Evolutionary conservation across 1,140 invertebrate species (phyloP).

Genomic region (Hycleus phaleratus): DNA sequence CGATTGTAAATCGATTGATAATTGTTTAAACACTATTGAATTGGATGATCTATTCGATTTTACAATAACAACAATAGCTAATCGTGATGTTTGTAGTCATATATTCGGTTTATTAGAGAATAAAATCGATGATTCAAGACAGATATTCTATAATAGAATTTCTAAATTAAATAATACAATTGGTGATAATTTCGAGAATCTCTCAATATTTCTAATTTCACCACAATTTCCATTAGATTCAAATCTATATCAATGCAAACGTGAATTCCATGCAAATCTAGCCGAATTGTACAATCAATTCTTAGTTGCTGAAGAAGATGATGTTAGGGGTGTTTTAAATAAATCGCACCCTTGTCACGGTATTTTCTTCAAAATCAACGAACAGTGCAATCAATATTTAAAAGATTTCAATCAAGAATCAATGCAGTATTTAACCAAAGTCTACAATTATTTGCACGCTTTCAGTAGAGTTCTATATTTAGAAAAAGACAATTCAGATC

Average conservation of each 20-base stretch:
- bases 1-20: no score
- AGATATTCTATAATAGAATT: no score
- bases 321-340: constrained; percentile 27
- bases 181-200: not conserved
- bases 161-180: no score
- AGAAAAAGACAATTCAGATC: constrained; percentile 39
- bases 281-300: constrained; percentile 22
- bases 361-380: constrained; percentile 25
- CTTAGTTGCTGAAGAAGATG: constrained; percentile 4
- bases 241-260: constrained; percentile 15
- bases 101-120: no score
- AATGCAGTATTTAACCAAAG: constrained; percentile 39
- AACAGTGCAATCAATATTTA: constrained; percentile 5
- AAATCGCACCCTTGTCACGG: constrained; percentile 28
- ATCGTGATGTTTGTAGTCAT: no score
- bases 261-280: constrained; percentile 24
- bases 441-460: constrained; percentile 42
- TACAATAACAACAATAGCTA: no score
- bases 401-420: constrained; percentile 15
- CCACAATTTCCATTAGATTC: constrained; percentile 23
- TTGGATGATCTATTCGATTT: no score
- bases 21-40: no score
- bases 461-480: constrained; percentile 41
- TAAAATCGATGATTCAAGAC: no score
- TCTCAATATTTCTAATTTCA: constrained; percentile 18